Evolutionary conservation across 1,140 invertebrate genomes (phyloP), one percentile per base, ranked within the genome.

Genomic region (Drosophila guanche): DNA sequence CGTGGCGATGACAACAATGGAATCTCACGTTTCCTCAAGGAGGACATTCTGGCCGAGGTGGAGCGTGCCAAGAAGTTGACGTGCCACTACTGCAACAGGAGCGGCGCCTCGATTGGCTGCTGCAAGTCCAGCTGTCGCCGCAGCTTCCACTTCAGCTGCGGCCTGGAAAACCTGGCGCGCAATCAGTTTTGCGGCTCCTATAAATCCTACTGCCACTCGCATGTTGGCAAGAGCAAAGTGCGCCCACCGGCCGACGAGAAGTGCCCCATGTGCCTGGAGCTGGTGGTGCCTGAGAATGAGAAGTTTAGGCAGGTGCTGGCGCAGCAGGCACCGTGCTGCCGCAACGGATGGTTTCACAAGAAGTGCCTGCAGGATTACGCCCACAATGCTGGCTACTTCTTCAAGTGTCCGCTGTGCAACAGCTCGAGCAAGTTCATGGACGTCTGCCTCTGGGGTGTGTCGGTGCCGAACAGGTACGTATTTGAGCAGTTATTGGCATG

Each of bases 361-460:
- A 5, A 4, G 1, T 85, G 80, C 33, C 40, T 86, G 5, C 80
- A 85, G 33, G 6, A 0, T 0, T 85, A 85, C 22, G 80, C 80
- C 14, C 61, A 80, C 20, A 66, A 77, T 1, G 42, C 80, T 0
- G 80, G 81, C 0, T 86, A 86, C 20, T 86, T 80, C 10, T 85
- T 85, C 41, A 85, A 86, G 47, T 85, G 80, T 27, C 80, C 80
- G 1, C 40, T 85, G 10, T 85, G 80, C 71, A 85, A 85, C 5
- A 48, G 86, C 23, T 6, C 10, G 0, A 3, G n/a, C 0, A 16
- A 1, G 5, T 86, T 86, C 8, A 8, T 14, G 3, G 40, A 23
- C 0, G 60, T 85, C 3, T 2, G 23, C 0, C n/a, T 23, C 1
- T 76, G 50, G 46, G 81, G 81, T 2, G 69, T 85, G n/a, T 43